These are phyloP conservation scores for Dioctria linearis DNA, from an alignment of 2,888 invertebrate genomes.

Conservation along the genomic window DNA sequence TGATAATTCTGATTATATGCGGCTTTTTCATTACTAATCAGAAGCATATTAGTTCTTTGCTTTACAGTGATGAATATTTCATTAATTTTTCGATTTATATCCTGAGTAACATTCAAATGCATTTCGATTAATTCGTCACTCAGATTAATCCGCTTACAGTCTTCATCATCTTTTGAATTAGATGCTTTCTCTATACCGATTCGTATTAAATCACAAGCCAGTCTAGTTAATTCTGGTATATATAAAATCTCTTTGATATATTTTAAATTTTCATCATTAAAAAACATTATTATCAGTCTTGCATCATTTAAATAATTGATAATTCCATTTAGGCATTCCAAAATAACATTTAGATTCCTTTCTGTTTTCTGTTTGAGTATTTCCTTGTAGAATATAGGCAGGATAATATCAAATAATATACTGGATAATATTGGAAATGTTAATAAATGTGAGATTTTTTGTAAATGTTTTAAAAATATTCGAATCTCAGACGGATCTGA, in stretches of 20 bases:
- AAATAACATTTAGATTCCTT: slow-evolving; percentile 57
- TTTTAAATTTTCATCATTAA: slow-evolving; percentile 67
- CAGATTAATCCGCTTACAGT: slow-evolving; percentile 64
- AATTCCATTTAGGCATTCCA: slow-evolving; percentile 68
- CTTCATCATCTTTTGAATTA: slow-evolving; percentile 66
- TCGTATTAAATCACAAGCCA: slow-evolving; percentile 68
- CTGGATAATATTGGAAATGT: slow-evolving; percentile 66
- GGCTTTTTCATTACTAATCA: neutral
- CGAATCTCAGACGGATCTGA: slow-evolving; percentile 56
- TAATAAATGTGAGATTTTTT: slow-evolving; percentile 66
- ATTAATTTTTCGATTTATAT: slow-evolving; percentile 54
- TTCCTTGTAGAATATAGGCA: slow-evolving; percentile 67
- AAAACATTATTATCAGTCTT: slow-evolving; percentile 68
- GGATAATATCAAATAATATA: slow-evolving; percentile 67
- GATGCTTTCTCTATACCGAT: slow-evolving; percentile 69
- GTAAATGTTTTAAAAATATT: slow-evolving; percentile 67
- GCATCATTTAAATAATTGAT: slow-evolving; percentile 68
- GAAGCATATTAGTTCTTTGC: neutral
- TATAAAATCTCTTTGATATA: slow-evolving; percentile 67
- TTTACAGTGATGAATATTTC: slow-evolving; percentile 29
- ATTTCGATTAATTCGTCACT: slow-evolving; percentile 66
- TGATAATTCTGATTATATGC: neutral
- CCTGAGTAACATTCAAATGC: slow-evolving; percentile 62
- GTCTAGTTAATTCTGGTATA: slow-evolving; percentile 66
- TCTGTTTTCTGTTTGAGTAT: slow-evolving; percentile 59